A percentile compares a stretch with the other conserved stretches of the same genome.
phyloP scores from a whole-genome alignment of 1,140 invertebrate genomes.

The Chironomus striatipennis region DNA sequence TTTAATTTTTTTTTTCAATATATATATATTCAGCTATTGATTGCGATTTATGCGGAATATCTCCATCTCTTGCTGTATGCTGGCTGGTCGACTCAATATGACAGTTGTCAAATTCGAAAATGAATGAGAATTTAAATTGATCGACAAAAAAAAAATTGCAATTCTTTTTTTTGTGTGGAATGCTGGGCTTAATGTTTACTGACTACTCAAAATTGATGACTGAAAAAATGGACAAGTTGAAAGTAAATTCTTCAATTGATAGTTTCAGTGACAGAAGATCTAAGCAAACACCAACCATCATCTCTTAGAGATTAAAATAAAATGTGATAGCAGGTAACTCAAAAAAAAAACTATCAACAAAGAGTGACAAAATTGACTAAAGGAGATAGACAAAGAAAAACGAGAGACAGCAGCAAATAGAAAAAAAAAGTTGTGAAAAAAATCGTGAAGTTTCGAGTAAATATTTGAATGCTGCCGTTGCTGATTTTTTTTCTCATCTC shows the following conservation, averaged over 20 bases:
- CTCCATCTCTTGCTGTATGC: not conserved
- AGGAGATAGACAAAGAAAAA: not conserved
- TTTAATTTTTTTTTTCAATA: not conserved
- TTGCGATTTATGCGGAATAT: not conserved
- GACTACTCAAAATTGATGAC: too few relatives aligned
- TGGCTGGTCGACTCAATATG: not conserved
- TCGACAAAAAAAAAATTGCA: not conserved
- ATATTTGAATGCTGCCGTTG: slow-evolving; percentile 5
- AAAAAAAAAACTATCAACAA: not conserved
- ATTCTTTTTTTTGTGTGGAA: not conserved
- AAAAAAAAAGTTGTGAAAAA: not conserved
- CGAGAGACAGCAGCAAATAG: not conserved
- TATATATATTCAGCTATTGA: too few relatives aligned
- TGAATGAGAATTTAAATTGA: not conserved
- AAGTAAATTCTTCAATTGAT: not conserved
- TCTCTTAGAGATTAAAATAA: not conserved
- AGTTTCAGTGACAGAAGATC: not conserved
- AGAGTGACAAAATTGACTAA: not conserved
- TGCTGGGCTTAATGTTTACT: too few relatives aligned
- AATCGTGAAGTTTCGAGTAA: slow-evolving; percentile 14
- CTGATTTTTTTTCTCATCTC: not conserved
- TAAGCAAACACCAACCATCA: not conserved
- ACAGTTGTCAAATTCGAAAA: not conserved
- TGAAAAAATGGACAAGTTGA: too few relatives aligned
- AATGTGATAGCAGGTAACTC: not conserved